Conservation (phyloP, 2,888 invertebrate species). For the Formica aserva region DNA sequence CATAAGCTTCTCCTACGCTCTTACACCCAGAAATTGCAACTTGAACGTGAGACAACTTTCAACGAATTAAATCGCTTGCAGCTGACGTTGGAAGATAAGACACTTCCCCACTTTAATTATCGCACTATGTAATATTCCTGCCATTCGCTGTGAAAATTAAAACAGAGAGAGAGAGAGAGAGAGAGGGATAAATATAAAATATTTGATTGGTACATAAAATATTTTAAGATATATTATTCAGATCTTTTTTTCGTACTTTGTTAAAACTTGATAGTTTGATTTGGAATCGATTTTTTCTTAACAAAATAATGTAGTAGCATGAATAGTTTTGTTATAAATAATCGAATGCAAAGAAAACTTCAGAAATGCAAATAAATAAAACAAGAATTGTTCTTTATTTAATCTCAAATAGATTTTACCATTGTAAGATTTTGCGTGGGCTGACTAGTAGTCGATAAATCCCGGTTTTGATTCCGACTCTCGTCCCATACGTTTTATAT, state of each 20-base stretch:
- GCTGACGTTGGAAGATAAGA: neutral
- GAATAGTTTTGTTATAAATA: neutral
- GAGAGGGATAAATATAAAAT: neutral
- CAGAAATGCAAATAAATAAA: neutral
- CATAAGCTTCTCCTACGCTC: constrained; percentile 22
- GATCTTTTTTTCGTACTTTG: neutral
- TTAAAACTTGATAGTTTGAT: neutral
- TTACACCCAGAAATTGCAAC: neutral
- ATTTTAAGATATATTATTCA: neutral
- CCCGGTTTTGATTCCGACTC: neutral
- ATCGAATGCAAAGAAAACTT: neutral
- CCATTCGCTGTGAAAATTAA: neutral
- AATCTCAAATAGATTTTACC: neutral
- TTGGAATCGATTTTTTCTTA: neutral
- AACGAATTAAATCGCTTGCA: neutral
- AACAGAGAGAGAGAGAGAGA: neutral
- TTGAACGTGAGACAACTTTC: neutral
- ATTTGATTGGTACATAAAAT: neutral
- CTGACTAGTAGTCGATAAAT: neutral
- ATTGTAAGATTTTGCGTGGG: neutral
- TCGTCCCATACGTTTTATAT: neutral
- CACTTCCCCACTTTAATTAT: neutral
- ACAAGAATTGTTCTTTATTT: neutral
- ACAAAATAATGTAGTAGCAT: neutral
- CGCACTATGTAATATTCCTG: neutral